These are phyloP conservation scores for Corythoichthys haematopterus DNA, from an alignment of 2,113 vertebrate genomes.

Conservation along the genomic window DNA sequence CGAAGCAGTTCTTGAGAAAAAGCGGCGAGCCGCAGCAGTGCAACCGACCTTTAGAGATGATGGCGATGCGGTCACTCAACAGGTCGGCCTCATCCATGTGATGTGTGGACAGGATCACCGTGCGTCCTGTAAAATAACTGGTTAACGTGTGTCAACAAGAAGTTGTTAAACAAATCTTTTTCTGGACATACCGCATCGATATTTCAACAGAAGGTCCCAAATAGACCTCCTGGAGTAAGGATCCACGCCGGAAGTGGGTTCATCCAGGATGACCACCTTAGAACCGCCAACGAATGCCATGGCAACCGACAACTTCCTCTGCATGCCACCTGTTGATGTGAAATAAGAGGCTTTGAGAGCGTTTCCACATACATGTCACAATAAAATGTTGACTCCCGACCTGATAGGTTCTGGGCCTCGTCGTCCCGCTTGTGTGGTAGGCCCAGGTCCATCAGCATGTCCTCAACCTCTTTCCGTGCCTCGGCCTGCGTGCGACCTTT, in stretches of 20 bases:
- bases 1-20: slow-evolving; percentile 93
- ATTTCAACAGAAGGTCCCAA: slow-evolving; percentile 86
- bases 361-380: not conserved
- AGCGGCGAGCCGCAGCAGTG: slow-evolving; percentile 90
- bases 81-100: slow-evolving; percentile 98
- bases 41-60: slow-evolving; percentile 88
- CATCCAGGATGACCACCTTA: slow-evolving; percentile 83
- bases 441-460: slow-evolving; percentile 83
- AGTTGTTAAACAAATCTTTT: not conserved
- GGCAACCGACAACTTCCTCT: slow-evolving; percentile 85
- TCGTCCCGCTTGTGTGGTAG: slow-evolving; percentile 86
- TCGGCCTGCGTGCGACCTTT: slow-evolving; percentile 80
- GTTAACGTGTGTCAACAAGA: slow-evolving; percentile 8
- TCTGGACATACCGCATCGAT: slow-evolving; percentile 72
- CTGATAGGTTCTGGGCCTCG: slow-evolving; percentile 88
- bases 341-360: not conserved
- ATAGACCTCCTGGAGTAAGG: slow-evolving; percentile 84
- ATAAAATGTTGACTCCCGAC: slow-evolving; percentile 47
- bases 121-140: slow-evolving; percentile 77
- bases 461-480: slow-evolving; percentile 79
- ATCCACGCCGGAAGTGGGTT: slow-evolving; percentile 90
- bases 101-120: slow-evolving; percentile 93
- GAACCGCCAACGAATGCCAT: slow-evolving; percentile 85
- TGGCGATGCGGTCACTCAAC: slow-evolving; percentile 91
- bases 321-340: slow-evolving; percentile 76